Conservation (phyloP, 1,140 invertebrate genomes). For the Trichonephila clavata region DNA sequence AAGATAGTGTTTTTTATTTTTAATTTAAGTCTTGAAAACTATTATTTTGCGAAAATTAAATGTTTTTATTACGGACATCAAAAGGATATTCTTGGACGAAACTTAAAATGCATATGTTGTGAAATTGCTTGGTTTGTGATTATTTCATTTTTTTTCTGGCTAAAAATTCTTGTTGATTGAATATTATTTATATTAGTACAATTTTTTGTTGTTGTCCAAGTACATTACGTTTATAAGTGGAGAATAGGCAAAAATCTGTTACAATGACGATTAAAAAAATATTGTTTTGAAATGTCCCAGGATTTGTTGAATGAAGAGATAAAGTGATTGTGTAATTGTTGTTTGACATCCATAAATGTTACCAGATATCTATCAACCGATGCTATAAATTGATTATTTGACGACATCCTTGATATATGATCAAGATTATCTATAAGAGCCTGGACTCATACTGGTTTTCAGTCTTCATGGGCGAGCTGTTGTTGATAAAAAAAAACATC, state of each 20-base stretch:
- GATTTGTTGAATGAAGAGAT: background rate
- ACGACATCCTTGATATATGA: slow-evolving; percentile 17
- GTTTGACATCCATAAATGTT: no score
- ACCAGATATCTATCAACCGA: background rate
- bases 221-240: no score
- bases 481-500: background rate
- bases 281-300: background rate
- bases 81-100: no score
- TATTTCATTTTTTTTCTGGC: no score
- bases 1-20: background rate
- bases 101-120: no score
- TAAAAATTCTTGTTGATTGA: no score
- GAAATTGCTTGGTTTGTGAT: no score
- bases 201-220: no score
- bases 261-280: no score
- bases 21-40: background rate
- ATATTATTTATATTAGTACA: no score
- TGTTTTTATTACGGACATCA: no score
- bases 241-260: no score
- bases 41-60: background rate
- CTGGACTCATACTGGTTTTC: background rate
- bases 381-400: background rate
- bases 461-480: slow-evolving; percentile 20
- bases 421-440: background rate
- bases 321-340: background rate